Conservation (phyloP, 2,888 invertebrate species). For the Pemphredon lugubris region DNA sequence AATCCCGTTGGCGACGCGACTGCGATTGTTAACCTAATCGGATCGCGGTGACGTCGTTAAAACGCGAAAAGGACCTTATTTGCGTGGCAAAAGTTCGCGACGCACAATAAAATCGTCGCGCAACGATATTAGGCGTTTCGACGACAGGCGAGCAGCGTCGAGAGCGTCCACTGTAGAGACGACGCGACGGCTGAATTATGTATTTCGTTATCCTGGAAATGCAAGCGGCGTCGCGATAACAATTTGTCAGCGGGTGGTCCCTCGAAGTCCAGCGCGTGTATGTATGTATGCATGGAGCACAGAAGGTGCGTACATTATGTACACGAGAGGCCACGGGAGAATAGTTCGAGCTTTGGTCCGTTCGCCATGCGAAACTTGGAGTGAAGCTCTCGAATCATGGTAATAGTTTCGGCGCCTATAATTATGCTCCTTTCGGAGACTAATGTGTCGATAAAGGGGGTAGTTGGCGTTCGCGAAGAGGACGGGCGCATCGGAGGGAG, state of each 20-base stretch:
- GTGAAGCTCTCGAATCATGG: constrained; percentile 69
- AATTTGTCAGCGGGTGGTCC: constrained; percentile 60
- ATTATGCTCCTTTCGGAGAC: constrained; percentile 74
- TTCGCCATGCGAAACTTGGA: constrained; percentile 65
- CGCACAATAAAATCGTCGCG: constrained; percentile 30
- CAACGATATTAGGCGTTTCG: constrained; percentile 34
- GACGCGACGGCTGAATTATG: constrained; percentile 62
- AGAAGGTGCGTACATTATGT: constrained; percentile 17
- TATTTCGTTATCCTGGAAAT: constrained; percentile 58
- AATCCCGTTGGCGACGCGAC: too few relatives aligned
- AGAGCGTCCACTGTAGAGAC: constrained; percentile 23
- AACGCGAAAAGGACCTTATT: not conserved
- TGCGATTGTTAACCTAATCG: too few relatives aligned
- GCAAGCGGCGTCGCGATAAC: constrained; percentile 54
- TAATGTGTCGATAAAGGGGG: constrained; percentile 71
- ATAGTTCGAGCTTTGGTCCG: constrained; percentile 45
- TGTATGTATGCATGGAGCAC: constrained; percentile 10
- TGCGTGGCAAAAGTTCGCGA: constrained; percentile 17
- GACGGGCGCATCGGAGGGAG: not conserved
- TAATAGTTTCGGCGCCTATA: constrained; percentile 75
- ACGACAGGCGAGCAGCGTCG: constrained; percentile 39
- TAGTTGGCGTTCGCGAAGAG: constrained; percentile 22
- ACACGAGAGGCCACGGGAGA: constrained; percentile 19
- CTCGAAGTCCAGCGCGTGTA: constrained; percentile 17
- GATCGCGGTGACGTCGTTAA: too few relatives aligned